Evolutionary conservation across 2,797 vertebrate genomes (phyloP), one percentile per base, ranked within the genome.

Genomic region (Melanotaenia boesemani): DNA sequence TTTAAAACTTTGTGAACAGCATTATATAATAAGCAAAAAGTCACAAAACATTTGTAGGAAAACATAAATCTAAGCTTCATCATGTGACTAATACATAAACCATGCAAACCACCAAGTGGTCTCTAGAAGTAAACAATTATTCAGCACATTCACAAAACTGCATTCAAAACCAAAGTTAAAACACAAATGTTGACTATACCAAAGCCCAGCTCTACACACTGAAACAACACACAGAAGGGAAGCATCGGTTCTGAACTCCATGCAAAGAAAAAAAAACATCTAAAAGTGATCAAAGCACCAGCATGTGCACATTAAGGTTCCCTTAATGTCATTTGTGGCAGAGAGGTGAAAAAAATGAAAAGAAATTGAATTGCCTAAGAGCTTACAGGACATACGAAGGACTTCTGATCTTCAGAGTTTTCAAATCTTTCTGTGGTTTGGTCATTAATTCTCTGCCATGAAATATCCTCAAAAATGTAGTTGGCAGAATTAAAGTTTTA

Each of bases 291-390:
- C 13, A 62, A 52, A 20, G 34, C 37, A 36, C 7, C 22, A 57
- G 5, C 4, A 48, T 26, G 41, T 77, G 72, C 86, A 72, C 69
- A 58, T 28, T 69, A 76, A 87, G 81, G 72, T 79, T 89, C 74
- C 76, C 83, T 30, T 12, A 46, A 46, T 30, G 26, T 24, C 22
- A 41, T 5, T 52, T 22, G n/a, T 52, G 48, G 48, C n/a, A 22
- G 48, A 48, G 20, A 8, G 20, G 46, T 4, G 20, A 50, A 50
- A 52, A 52, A 52, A 8, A 34, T 34, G 8, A 34, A 12, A 39
- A 44, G 36, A 10, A 10, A 46, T 18, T 46, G 41, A 11, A 46
- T 46, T 46, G 16, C 16, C 16, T 18, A 13, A 18, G 20, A 46
- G 41, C 6, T 46, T 6, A 46, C 41, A 18, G 16, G 41, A 46